Conservation (phyloP, 2,797 vertebrate genomes). For the Cirrhinus mrigala region DNA sequence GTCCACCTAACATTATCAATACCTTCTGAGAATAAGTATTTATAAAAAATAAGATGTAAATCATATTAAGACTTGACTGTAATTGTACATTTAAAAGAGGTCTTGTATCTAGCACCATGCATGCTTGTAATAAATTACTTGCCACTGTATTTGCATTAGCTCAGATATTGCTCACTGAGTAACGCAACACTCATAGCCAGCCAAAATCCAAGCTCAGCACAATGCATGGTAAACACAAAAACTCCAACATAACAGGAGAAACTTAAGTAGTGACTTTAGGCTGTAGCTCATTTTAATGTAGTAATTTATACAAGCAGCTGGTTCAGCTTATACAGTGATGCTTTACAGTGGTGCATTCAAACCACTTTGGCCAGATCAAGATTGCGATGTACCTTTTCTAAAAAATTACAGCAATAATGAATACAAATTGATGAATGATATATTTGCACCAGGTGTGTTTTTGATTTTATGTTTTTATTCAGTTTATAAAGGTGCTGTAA, state of each 20-base stretch:
- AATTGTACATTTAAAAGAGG: background rate
- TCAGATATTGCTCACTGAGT: background rate
- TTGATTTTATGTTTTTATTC: background rate
- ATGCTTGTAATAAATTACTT: background rate
- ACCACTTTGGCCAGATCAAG: background rate
- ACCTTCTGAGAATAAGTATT: too few relatives aligned
- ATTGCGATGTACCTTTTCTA: background rate
- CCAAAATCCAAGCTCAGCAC: background rate
- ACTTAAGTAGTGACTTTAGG: background rate
- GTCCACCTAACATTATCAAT: too few relatives aligned
- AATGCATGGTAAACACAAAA: background rate
- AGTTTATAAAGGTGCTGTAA: background rate
- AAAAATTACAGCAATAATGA: too few relatives aligned
- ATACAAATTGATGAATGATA: background rate
- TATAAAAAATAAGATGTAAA: too few relatives aligned
- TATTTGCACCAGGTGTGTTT: background rate
- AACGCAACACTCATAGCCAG: background rate
- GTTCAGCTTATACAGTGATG: too few relatives aligned
- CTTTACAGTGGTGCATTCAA: too few relatives aligned
- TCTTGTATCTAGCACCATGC: background rate
- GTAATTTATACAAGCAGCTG: background rate
- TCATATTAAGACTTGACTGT: too few relatives aligned
- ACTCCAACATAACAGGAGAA: background rate
- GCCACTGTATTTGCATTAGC: background rate
- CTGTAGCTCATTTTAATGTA: background rate